Evolutionary conservation across 2,888 invertebrate genomes (phyloP).

Genomic region (Drosophila greeni): DNA sequence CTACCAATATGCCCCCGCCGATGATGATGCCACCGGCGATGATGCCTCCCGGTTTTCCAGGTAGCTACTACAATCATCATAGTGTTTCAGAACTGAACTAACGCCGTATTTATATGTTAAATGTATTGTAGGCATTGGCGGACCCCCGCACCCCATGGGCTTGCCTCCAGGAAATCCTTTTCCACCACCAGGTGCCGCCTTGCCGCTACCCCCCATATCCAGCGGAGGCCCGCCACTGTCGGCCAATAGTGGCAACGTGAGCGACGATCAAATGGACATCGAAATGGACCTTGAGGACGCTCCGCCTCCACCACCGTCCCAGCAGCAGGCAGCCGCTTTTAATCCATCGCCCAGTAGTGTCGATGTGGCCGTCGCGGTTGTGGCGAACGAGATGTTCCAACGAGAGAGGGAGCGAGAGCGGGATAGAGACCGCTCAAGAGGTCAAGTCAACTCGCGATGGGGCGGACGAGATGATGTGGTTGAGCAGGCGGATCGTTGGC

Average conservation of each 20-base stretch:
- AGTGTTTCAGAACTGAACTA: neutral
- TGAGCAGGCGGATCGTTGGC: conserved; percentile 62
- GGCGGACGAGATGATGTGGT: conserved; percentile 79
- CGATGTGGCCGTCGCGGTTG: conserved; percentile 39
- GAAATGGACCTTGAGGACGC: conserved; percentile 84
- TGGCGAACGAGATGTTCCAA: conserved; percentile 63
- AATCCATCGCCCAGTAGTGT: conserved; percentile 76
- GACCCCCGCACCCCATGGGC: conserved; percentile 64
- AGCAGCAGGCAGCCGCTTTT: conserved; percentile 76
- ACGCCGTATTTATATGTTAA: neutral
- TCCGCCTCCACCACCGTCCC: conserved; percentile 33
- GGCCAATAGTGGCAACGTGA: conserved; percentile 68
- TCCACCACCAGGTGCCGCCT: conserved; percentile 68
- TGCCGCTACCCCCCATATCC: conserved; percentile 59
- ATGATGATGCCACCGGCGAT: conserved; percentile 78
- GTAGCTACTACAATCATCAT: neutral
- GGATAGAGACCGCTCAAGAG: conserved; percentile 71
- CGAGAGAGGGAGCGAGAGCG: conserved; percentile 68
- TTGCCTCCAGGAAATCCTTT: conserved; percentile 76
- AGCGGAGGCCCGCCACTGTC: conserved; percentile 55
- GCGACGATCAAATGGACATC: conserved; percentile 89
- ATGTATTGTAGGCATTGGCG: conserved; percentile 41
- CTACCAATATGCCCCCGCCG: conserved; percentile 78
- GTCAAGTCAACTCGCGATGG: conserved; percentile 68
- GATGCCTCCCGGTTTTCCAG: conserved; percentile 78